Percentiles rank a stretch among this genome's conserved stretches.
These are phyloP conservation scores for Temnothorax nylanderi DNA, from an alignment of 1,140 invertebrate species.

Conservation along the genomic window DNA sequence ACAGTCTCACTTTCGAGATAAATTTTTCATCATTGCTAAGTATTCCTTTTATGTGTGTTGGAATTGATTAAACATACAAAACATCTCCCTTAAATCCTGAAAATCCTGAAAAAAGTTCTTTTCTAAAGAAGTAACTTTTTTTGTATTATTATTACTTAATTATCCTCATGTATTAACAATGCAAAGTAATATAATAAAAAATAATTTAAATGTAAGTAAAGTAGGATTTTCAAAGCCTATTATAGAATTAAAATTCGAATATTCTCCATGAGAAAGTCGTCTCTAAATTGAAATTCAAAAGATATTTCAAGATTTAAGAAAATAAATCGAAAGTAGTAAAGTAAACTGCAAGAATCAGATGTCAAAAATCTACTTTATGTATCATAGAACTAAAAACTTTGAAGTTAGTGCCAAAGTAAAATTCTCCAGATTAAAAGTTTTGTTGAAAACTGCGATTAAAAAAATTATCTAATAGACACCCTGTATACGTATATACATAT, in stretches of 20 bases:
- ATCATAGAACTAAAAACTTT: slow-evolving; percentile 19
- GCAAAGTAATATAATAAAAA: not conserved
- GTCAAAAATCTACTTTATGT: not conserved
- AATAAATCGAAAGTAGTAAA: not conserved
- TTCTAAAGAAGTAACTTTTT: not conserved
- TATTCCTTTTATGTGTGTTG: not conserved
- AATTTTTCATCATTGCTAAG: not conserved
- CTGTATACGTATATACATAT: slow-evolving; percentile 63
- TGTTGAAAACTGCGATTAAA: not conserved
- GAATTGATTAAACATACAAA: slow-evolving; percentile 5
- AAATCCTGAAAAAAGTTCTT: not conserved
- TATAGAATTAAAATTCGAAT: slow-evolving; percentile 24
- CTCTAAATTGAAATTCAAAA: slow-evolving; percentile 27
- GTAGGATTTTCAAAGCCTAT: not conserved
- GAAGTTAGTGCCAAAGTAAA: not conserved
- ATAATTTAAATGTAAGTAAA: not conserved
- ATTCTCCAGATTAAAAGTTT: not conserved
- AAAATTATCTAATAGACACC: slow-evolving; percentile 19
- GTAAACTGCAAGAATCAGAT: not conserved
- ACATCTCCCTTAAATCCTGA: not conserved
- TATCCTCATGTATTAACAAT: slow-evolving; percentile 1
- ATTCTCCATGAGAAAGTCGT: slow-evolving; percentile 35
- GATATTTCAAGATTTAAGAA: not conserved
- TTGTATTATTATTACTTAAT: slow-evolving; percentile 30
- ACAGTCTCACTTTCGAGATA: not conserved